Conservation (phyloP, 2,888 invertebrate genomes). For the Sycophila texana region DNA sequence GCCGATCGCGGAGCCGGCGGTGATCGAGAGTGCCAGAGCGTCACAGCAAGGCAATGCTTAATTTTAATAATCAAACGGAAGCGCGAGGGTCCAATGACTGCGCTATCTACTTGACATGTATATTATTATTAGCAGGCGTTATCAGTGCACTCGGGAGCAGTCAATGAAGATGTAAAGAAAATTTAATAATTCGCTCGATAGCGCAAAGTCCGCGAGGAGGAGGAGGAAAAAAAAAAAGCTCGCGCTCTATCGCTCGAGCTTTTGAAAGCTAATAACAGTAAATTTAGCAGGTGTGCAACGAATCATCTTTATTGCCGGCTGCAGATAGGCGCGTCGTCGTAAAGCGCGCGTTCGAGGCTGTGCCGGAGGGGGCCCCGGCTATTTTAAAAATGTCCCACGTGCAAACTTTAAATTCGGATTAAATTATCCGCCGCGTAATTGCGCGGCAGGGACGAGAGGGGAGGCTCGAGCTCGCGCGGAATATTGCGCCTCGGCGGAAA, state of each 20-base stretch:
- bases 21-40: neutral
- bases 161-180: conserved; percentile 40
- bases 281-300: conserved; percentile 41
- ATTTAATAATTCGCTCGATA: conserved; percentile 37
- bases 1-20: conserved; percentile 7
- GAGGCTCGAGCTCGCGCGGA: neutral
- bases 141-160: neutral
- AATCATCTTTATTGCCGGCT: conserved; percentile 45
- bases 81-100: neutral
- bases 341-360: conserved; percentile 36
- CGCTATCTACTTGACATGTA: conserved; percentile 18
- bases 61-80: conserved; percentile 24
- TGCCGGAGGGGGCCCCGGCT: neutral
- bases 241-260: conserved; percentile 31
- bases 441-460: conserved; percentile 9
- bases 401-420: conserved; percentile 55
- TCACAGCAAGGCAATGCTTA: conserved; percentile 24
- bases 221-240: conserved; percentile 10
- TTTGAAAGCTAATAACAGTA: conserved; percentile 54
- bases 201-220: neutral
- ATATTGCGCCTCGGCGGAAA: conserved; percentile 12
- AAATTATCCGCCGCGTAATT: conserved; percentile 53
- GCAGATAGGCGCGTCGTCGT: conserved; percentile 45
- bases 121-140: conserved; percentile 24
- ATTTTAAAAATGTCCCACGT: conserved; percentile 49